phyloP scores from a whole-genome alignment of 2,113 vertebrate genomes.

The Meleagris gallopavo region DNA sequence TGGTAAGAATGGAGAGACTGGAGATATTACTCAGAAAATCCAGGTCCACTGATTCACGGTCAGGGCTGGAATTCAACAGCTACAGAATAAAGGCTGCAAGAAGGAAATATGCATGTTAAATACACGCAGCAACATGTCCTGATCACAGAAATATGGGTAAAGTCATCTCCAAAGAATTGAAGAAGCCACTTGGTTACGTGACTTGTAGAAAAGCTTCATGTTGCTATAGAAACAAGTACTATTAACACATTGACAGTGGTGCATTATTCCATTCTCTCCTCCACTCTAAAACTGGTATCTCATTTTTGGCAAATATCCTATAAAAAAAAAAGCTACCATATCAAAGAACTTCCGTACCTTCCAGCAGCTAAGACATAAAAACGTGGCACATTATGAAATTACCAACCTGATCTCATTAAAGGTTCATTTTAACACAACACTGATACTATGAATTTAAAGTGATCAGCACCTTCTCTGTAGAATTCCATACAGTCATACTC shows the following conservation, averaged over 20 bases:
- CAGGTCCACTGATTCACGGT: constrained; percentile 43
- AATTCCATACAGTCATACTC: background rate
- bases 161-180: background rate
- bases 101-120: background rate
- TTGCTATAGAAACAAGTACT: background rate
- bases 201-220: background rate
- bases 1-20: background rate
- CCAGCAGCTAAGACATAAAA: background rate
- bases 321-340: background rate
- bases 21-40: constrained; percentile 54
- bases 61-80: background rate
- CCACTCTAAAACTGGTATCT: background rate
- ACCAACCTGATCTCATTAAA: background rate
- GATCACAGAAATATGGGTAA: background rate
- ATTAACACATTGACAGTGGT: background rate
- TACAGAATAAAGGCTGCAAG: constrained; percentile 8
- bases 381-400: background rate
- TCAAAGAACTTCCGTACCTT: rapidly evolving
- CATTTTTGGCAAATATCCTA: background rate
- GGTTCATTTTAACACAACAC: background rate
- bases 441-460: background rate
- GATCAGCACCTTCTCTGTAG: background rate
- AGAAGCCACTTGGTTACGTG: background rate
- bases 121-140: background rate
- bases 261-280: background rate